Percentiles rank a stretch among this genome's conserved stretches.
phyloP scores from a whole-genome alignment of 1,140 invertebrate genomes.

The Coptotermes formosanus region DNA sequence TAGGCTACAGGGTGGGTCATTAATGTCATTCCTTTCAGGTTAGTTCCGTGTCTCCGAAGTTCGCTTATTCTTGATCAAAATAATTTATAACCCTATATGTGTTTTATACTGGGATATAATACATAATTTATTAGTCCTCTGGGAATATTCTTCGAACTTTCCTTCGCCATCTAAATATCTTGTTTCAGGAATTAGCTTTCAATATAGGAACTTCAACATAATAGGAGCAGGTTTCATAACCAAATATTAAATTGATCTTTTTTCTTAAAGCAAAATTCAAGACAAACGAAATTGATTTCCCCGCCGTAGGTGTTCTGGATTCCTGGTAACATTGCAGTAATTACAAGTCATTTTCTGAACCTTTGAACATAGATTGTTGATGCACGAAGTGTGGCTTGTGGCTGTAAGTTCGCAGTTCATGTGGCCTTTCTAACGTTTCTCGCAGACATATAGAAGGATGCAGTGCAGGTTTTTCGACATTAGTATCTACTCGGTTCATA shows the following conservation, averaged over 20 bases:
- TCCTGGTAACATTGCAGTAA: too few species aligned
- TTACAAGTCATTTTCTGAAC: too few species aligned
- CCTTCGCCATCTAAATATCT: background rate
- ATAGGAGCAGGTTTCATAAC: background rate
- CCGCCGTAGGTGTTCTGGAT: background rate
- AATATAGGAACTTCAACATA: background rate
- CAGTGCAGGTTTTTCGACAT: too few species aligned
- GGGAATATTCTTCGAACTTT: background rate
- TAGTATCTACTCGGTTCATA: too few species aligned
- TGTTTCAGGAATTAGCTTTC: background rate
- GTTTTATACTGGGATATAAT: background rate
- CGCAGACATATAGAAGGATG: too few species aligned
- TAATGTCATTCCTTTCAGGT: background rate
- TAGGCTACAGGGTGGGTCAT: slow-evolving; percentile 4
- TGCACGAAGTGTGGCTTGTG: too few species aligned
- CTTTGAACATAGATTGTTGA: too few species aligned
- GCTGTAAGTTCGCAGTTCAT: too few species aligned
- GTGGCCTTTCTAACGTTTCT: too few species aligned
- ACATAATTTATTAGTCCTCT: background rate
- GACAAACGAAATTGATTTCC: background rate
- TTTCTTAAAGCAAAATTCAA: background rate
- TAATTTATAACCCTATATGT: background rate
- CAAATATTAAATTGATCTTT: background rate
- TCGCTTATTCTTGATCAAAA: background rate
- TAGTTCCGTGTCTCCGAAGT: background rate